Base-by-base conservation (phyloP, 1,140 invertebrate species). In the Drosophila seguyi region DNA sequence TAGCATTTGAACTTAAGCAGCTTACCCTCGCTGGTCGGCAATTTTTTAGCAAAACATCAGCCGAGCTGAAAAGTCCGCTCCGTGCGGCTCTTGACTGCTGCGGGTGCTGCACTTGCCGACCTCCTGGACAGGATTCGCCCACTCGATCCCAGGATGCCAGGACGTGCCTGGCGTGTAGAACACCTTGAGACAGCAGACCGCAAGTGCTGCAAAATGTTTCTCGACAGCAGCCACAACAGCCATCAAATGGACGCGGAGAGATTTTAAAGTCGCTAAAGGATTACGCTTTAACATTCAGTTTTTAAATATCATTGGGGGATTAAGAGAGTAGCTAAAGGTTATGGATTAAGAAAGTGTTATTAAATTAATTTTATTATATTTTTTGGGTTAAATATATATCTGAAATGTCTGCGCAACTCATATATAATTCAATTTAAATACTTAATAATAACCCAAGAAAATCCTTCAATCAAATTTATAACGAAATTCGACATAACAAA, bases 171-270 rank as follows among this genome's bases (percentile, higher is more conserved):
- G 65, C 66, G 42, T 71, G 50, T 56, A 48, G 52, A 72, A 72
- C 66, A 72, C 68, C 68, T 72, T 72, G 39, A 42, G 66, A 58
- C 34, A 48, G 52, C 36, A 48, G 44, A 48, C 68, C 68, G 66
- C 66, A 71, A 71, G 68, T 57, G 67, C 68, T 56, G 27, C 66
- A 72, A 72, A 72, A 31, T 45, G 63, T 34, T 55, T 58, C 52
- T 72, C 20, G 42, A 71, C 27, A 39, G 20, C 41, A 34, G 42
- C 34, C 27, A 71, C 50, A 71, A 71, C 47, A 56, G 22, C 36
- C 45, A 58, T 58, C 34, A 72, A 16, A 18, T 20, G 48, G 25
- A 36, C 6, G 42, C 34, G 10, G 6, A 16, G 11, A 2, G 20
- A 25, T 8, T 22, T 16, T 25, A n/a, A 57, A 71, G 66, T 39